Evolutionary conservation across 2,888 invertebrate genomes (phyloP), one percentile per base, ranked within the genome.

Genomic region (Drosophila ezoana): DNA sequence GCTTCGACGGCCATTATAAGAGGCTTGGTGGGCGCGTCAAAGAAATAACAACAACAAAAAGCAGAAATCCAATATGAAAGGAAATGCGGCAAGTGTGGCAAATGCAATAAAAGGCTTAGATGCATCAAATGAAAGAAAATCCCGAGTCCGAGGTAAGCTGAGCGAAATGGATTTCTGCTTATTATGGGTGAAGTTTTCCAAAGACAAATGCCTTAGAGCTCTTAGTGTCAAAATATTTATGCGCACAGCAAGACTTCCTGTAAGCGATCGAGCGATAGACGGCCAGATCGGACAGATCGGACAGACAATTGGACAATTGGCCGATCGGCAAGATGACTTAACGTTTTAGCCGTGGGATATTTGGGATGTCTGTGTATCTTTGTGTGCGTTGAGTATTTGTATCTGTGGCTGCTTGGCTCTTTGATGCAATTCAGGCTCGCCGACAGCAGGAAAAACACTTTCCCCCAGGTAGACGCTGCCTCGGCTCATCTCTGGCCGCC

Each of bases 221-320:
- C 82, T 84, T 87, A 87, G 86, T 86, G 88, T 86, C 85, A 87
- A 83, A 86, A 86, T 87, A 87, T 87, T 85, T 86, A 79, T 81
- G 77, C 77, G 65, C 80, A 69, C 84, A 84, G 81, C 80, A 69
- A 85, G 85, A 87, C 85, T 87, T 85, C 85, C 85, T 85, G 81
- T 57, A 72, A 67, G 48, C 61, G 51, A 69, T 60, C 63, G 65
- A 64, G 45, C 60, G 64, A 71, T 59, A 59, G 74, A 65, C 80
- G 64, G 63, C 0, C 32, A 33, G 53, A 33, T n/a, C 40, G 40
- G 52, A 1, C 44, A 41, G 43, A 52, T 59, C 45, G 40, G 11
- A 4, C 18, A 53, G 57, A 63, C 58, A 58, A 74, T 65, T 61
- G 65, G 53, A 63, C 60, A 63, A 74, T 74, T 57, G 71, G 57